A percentile compares a stretch with the other conserved stretches of the same genome.
phyloP scores from a whole-genome alignment of 1,140 invertebrate species.

The Drosophila seguyi region DNA sequence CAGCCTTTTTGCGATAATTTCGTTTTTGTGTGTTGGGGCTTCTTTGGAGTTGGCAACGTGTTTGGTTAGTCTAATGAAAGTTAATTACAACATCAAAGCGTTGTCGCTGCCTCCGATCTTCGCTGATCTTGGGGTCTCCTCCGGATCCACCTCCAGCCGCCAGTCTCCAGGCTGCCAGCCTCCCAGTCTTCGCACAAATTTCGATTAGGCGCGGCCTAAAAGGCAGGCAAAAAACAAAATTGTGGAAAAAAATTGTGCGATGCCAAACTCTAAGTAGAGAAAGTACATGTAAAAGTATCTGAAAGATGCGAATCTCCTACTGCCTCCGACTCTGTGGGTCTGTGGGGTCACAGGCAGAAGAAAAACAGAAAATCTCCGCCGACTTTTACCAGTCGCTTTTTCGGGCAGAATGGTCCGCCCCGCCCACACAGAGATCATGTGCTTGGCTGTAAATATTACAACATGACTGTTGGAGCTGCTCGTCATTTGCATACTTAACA shows the following conservation, averaged over 20 bases:
- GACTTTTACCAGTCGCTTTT: slow-evolving; percentile 55
- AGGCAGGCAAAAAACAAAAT: slow-evolving; percentile 12
- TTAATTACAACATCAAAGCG: slow-evolving; percentile 56
- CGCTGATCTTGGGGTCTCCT: slow-evolving; percentile 36
- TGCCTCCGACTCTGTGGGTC: slow-evolving; percentile 23
- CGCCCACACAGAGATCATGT: slow-evolving; percentile 39
- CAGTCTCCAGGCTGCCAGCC: slow-evolving; percentile 4
- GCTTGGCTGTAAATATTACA: slow-evolving; percentile 48
- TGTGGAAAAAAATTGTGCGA: slow-evolving; percentile 45
- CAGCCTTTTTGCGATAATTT: slow-evolving; percentile 43
- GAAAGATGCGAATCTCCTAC: slow-evolving; percentile 56
- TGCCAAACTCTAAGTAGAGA: slow-evolving; percentile 51
- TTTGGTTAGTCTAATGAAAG: slow-evolving; percentile 48
- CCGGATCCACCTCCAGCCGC: slow-evolving; percentile 6
- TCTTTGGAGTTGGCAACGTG: slow-evolving; percentile 26
- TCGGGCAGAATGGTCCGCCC: slow-evolving; percentile 20
- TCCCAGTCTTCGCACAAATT: slow-evolving; percentile 39
- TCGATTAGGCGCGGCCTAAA: slow-evolving; percentile 53
- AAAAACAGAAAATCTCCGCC: slow-evolving; percentile 34
- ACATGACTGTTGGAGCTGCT: slow-evolving; percentile 39
- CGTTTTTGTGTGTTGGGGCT: background rate
- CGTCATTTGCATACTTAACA: slow-evolving; percentile 58
- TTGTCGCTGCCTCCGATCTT: slow-evolving; percentile 48
- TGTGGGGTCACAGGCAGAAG: slow-evolving; percentile 34
- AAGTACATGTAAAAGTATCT: slow-evolving; percentile 58